Percentiles rank a stretch among this genome's conserved stretches.
Conservation (phyloP, 2,797 vertebrate genomes). For the Sternarchorhynchus goeldii region DNA sequence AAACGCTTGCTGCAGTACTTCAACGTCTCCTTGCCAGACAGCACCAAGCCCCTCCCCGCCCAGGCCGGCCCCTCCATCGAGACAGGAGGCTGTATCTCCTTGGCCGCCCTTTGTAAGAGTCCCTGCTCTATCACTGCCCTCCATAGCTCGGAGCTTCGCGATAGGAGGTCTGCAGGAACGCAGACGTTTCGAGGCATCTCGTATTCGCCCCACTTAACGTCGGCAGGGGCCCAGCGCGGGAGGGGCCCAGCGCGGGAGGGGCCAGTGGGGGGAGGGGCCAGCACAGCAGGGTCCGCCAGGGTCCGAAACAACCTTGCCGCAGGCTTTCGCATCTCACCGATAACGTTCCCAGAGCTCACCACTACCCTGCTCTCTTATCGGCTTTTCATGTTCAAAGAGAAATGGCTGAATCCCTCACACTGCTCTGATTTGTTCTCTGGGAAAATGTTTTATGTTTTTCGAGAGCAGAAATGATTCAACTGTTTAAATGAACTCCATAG, state of each 20-base stretch:
- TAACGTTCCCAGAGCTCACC: constrained; percentile 48
- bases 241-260: no score
- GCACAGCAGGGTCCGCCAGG: constrained; percentile 39
- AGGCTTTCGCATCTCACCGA: constrained; percentile 39
- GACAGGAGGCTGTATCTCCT: constrained; percentile 28
- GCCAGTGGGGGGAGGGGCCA: constrained; percentile 5
- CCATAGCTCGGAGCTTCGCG: constrained; percentile 42
- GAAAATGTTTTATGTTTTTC: constrained; percentile 9
- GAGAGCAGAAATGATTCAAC: constrained; percentile 10
- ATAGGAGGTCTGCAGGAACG: constrained; percentile 45
- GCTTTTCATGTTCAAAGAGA: constrained; percentile 32
- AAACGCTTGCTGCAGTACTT: constrained; percentile 13
- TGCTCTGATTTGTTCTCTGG: not conserved
- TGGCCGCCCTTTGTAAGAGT: constrained; percentile 49
- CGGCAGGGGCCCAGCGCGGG: constrained; percentile 24
- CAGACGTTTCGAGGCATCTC: constrained; percentile 47
- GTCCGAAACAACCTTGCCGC: constrained; percentile 56
- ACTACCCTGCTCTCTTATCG: not conserved
- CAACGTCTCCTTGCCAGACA: constrained; percentile 38
- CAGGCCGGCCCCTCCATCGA: constrained; percentile 14
- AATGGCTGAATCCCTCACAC: not conserved
- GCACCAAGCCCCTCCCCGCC: no score
- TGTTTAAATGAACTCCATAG: not conserved
- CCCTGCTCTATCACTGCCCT: constrained; percentile 52
- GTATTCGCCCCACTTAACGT: constrained; percentile 41